Conservation (phyloP, 2,888 invertebrate genomes). For the Amblyjoppa proteus region DNA sequence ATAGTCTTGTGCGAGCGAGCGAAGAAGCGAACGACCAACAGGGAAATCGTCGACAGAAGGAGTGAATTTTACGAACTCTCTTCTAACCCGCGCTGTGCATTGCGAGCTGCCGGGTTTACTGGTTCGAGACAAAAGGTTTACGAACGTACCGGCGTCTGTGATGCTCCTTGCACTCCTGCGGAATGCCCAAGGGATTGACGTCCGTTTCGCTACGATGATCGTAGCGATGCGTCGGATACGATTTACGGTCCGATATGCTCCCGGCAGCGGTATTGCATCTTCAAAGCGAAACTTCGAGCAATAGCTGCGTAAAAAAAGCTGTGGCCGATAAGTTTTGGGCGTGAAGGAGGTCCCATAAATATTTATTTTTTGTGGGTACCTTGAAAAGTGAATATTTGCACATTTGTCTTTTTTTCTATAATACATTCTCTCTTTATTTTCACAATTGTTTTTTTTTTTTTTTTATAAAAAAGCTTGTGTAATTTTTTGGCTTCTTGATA, state of each 20-base stretch:
- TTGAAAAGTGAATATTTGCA: too few species aligned
- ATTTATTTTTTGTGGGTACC: background rate
- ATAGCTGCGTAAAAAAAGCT: too few species aligned
- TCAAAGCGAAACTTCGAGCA: background rate
- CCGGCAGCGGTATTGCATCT: background rate
- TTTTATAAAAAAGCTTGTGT: too few species aligned
- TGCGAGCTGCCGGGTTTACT: conserved; percentile 40
- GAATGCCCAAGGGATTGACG: conserved; percentile 15
- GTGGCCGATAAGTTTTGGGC: too few species aligned
- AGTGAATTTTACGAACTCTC: conserved; percentile 78
- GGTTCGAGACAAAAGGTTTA: conserved; percentile 52
- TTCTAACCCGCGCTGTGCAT: conserved; percentile 71
- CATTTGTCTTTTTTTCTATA: too few species aligned
- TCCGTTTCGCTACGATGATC: conserved; percentile 33
- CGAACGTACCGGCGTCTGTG: conserved; percentile 24
- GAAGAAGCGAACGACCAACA: conserved; percentile 55
- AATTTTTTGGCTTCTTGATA: too few species aligned
- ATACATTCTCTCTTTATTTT: too few species aligned
- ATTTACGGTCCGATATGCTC: background rate
- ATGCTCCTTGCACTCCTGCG: background rate
- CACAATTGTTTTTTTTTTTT: too few species aligned
- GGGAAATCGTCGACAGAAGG: conserved; percentile 76
- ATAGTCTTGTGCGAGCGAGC: conserved; percentile 65
- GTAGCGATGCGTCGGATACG: background rate
- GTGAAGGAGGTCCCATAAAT: too few species aligned